A percentile compares a stretch with the other conserved stretches of the same genome.
Evolutionary conservation across 2,113 vertebrate species (phyloP).

Genomic region (Ranitomeya imitator): DNA sequence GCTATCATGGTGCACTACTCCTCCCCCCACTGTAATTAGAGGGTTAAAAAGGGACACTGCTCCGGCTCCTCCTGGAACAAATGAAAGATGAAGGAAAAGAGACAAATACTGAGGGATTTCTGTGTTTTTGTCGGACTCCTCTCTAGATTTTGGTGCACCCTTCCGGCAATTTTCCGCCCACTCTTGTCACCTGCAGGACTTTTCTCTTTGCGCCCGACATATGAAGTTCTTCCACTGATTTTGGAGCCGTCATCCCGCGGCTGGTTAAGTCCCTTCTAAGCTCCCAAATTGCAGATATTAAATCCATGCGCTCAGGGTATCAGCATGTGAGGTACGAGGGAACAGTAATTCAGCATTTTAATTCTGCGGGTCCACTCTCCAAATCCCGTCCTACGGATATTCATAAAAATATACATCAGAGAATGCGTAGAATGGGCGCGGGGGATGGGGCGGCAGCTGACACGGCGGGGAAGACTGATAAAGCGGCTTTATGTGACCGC

Average conservation of each 20-base stretch:
- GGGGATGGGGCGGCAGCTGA: neutral
- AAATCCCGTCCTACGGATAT: slow-evolving; percentile 36
- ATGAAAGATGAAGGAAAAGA: no score
- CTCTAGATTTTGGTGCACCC: neutral
- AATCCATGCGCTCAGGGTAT: neutral
- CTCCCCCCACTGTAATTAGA: no score
- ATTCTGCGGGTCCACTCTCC: neutral
- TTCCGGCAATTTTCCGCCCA: neutral
- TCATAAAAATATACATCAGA: slow-evolving; percentile 11
- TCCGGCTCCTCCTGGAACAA: no score
- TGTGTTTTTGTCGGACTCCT: no score
- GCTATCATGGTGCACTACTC: no score
- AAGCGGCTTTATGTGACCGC: neutral
- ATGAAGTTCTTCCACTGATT: neutral
- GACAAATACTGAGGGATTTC: no score
- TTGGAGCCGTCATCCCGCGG: neutral
- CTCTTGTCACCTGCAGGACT: neutral
- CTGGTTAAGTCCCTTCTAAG: slow-evolving; percentile 29
- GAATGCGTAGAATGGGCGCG: neutral
- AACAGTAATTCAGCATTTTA: slow-evolving; percentile 35
- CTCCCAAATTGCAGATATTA: slow-evolving; percentile 40
- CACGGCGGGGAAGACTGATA: neutral
- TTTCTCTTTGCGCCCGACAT: neutral
- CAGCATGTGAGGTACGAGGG: slow-evolving; percentile 13
- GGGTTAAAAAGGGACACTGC: no score